Conservation (phyloP, 2,888 invertebrate species). For the Scaeva pyrastri region DNA sequence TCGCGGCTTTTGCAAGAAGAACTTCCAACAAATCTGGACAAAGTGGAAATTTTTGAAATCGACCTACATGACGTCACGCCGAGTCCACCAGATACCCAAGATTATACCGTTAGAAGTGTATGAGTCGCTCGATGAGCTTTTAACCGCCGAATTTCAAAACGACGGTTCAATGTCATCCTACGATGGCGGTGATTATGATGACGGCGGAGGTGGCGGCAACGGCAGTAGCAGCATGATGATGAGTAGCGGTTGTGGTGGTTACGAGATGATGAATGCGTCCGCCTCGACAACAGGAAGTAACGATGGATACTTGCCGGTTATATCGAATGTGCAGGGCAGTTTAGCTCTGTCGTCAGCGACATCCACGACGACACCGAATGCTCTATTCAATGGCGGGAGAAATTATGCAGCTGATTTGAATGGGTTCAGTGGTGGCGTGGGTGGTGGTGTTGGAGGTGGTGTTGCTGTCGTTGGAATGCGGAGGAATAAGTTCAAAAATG, state of each 20-base stretch:
- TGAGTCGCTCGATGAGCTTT: slow-evolving; percentile 80
- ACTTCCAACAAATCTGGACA: slow-evolving; percentile 83
- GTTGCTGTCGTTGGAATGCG: slow-evolving; percentile 26
- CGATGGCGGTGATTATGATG: slow-evolving; percentile 70
- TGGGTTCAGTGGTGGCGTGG: slow-evolving; percentile 55
- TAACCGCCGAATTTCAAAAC: slow-evolving; percentile 75
- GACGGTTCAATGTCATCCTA: slow-evolving; percentile 73
- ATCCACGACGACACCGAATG: not conserved
- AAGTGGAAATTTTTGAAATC: slow-evolving; percentile 84
- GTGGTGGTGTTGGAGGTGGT: too few species aligned
- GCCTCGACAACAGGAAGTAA: slow-evolving; percentile 52
- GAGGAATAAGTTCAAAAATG: slow-evolving; percentile 63
- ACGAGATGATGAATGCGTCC: slow-evolving; percentile 68
- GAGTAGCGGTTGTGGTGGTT: slow-evolving; percentile 43
- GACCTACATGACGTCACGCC: slow-evolving; percentile 82
- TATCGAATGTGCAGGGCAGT: slow-evolving; percentile 71
- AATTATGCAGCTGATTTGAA: slow-evolving; percentile 38
- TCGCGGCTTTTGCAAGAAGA: slow-evolving; percentile 82
- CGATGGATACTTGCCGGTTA: slow-evolving; percentile 64
- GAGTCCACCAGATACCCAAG: slow-evolving; percentile 81
- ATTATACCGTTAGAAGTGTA: slow-evolving; percentile 81
- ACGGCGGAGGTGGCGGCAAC: slow-evolving; percentile 32
- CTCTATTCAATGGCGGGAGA: slow-evolving; percentile 46
- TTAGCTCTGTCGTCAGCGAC: not conserved
- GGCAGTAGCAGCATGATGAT: slow-evolving; percentile 52